Base-by-base conservation (phyloP, 2,888 invertebrate species). In the Eupithecia vulgata region DNA sequence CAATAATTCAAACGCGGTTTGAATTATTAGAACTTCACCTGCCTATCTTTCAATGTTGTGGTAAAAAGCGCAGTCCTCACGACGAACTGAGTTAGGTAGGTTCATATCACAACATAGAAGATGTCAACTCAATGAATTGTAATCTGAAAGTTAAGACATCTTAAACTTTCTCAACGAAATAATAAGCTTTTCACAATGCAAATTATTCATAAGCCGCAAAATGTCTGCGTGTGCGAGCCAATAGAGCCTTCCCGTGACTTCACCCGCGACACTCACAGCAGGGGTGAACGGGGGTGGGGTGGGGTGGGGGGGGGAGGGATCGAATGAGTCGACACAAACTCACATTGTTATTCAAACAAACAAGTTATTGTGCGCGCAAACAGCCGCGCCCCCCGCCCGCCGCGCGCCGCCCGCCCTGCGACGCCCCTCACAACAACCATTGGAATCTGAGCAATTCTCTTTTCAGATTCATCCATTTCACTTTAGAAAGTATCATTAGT, bases 321-420 rank as follows among this genome's bases (percentile, higher is more conserved):
- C 21, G 21, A 52, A 64, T 72, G 68, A 75, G 45, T 70, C 35
- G 48, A 59, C 72, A 75, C 75, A 70, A 69, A 42, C 62, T 66
- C 70, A 40, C 75, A 68, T 72, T 70, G 75, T 72, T 70, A 70
- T 42, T 72, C 67, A 21, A 34, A 72, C 75, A 70, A 75, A 72
- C 75, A 75, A 72, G 57, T 70, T 59, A 75, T 72, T 75, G 70
- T 70, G 67, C 13, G n/a, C 25, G 13, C 37, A n/a, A 8, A 37
- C 62, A 30, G 62, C 64, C 64, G 37, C 64, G 35, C 35, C 62
- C 8, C 15, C 62, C 64, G 35, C 64, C n/a, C 10, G 2, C n/a
- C 37, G 30, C 37, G 61, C 30, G 30, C 61, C 30, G 17, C 35
- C 64, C 37, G n/a, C 62, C 34, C n/a, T 17, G 45, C n/a, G 45